These are phyloP conservation scores for Ericerus pela DNA, from an alignment of 1,140 invertebrate genomes.

Conservation along the genomic window DNA sequence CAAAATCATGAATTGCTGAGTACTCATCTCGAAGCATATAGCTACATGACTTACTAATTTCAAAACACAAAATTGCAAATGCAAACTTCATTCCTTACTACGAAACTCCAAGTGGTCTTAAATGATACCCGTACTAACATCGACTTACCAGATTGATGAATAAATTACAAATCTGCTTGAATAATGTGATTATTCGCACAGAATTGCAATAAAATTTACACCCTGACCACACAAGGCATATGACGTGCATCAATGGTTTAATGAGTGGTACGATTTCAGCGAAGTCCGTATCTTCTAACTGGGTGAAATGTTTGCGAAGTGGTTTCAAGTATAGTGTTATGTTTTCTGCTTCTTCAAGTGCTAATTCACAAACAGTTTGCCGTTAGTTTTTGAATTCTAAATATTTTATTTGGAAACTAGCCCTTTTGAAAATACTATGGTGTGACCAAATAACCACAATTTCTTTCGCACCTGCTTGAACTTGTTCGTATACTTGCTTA, in stretches of 20 bases:
- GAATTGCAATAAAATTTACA: slow-evolving; percentile 80
- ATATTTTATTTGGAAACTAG: not conserved
- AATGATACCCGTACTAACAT: slow-evolving; percentile 1
- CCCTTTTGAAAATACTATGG: not conserved
- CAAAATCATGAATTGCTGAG: no score
- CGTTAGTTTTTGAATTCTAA: no score
- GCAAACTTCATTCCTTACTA: no score
- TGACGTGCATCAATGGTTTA: slow-evolving; percentile 59
- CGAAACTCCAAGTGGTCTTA: no score
- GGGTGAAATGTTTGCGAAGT: slow-evolving; percentile 59
- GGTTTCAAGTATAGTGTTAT: slow-evolving; percentile 76
- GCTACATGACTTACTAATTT: no score
- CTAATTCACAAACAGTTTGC: slow-evolving; percentile 32
- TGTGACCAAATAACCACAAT: no score
- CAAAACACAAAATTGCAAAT: no score
- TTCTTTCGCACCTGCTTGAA: slow-evolving; percentile 47
- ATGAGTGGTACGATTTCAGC: slow-evolving; percentile 58
- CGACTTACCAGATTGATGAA: slow-evolving; percentile 57
- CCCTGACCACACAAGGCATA: slow-evolving; percentile 78
- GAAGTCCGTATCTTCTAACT: slow-evolving; percentile 72
- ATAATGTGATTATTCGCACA: slow-evolving; percentile 70
- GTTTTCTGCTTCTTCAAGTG: slow-evolving; percentile 77
- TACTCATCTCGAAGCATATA: no score
- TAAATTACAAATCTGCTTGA: slow-evolving; percentile 80
- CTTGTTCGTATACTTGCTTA: slow-evolving; percentile 63